Percentiles rank a stretch among this genome's conserved stretches.
Evolutionary conservation across 2,797 vertebrate genomes (phyloP).

Genomic region (Thunnus albacares): DNA sequence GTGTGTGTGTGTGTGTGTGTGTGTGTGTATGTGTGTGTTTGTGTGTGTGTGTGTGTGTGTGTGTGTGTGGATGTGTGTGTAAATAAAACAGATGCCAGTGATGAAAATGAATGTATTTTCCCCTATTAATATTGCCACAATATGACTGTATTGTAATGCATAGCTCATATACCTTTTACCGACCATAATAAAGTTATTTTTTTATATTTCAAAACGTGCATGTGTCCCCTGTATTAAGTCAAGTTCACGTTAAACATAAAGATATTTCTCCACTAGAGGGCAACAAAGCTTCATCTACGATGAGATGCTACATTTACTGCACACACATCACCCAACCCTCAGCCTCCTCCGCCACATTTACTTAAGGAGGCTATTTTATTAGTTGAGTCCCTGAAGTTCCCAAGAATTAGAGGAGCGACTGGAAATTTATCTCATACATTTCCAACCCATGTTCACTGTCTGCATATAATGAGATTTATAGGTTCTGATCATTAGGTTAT

Average conservation of each 20-base stretch:
- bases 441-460: no score
- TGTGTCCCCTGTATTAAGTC: neutral
- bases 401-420: no score
- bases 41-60: conserved; percentile 13
- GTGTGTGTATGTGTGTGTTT: conserved; percentile 10
- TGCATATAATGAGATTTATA: no score
- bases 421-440: no score
- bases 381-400: no score
- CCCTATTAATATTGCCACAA: neutral
- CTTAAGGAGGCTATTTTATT: no score
- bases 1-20: conserved; percentile 15
- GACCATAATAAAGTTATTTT: neutral
- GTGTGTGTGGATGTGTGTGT: conserved; percentile 17
- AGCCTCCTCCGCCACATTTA: no score
- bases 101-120: neutral
- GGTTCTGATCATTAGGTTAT: no score
- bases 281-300: neutral
- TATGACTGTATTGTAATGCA: neutral
- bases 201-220: neutral
- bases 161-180: neutral
- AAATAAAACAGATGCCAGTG: neutral
- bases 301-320: neutral
- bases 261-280: neutral
- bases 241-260: neutral
- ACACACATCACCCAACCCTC: no score